Evolutionary conservation across 2,888 invertebrate species (phyloP).

Genomic region (Dione juno): DNA sequence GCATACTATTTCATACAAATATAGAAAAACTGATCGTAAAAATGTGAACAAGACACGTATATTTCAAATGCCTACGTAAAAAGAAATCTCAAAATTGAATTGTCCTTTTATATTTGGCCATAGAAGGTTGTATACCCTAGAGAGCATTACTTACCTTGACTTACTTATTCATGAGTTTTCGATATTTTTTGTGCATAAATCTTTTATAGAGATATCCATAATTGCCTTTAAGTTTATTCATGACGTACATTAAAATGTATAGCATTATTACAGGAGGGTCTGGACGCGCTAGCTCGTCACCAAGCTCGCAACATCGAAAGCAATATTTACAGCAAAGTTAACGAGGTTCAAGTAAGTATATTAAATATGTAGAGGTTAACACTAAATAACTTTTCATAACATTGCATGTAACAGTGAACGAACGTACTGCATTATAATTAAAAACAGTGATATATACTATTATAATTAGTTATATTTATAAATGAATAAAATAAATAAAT

Average conservation of each 20-base stretch:
- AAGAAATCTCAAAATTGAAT: constrained; percentile 7
- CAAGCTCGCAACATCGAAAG: constrained; percentile 91
- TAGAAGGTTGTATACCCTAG: constrained; percentile 1
- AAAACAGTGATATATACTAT: no score
- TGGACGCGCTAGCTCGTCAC: constrained; percentile 91
- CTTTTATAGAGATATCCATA: constrained; percentile 1
- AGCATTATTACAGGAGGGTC: constrained; percentile 86
- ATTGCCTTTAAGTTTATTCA: constrained; percentile 37
- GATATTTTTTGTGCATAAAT: constrained; percentile 18
- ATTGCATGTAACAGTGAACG: no score
- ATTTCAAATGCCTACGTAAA: background rate
- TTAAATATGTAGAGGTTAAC: background rate
- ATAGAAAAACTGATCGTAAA: background rate
- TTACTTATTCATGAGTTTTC: constrained; percentile 22
- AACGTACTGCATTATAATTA: no score
- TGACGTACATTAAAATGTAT: constrained; percentile 40
- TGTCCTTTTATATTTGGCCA: constrained; percentile 8
- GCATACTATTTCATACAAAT: background rate
- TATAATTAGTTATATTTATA: no score
- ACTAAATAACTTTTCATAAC: background rate
- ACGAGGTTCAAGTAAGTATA: constrained; percentile 87
- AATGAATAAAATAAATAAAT: no score
- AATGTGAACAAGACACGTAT: background rate
- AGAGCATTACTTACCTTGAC: background rate
- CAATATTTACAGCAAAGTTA: constrained; percentile 95